Conservation (phyloP, 2,888 invertebrate species). For the Microctonus hyperodae region DNA sequence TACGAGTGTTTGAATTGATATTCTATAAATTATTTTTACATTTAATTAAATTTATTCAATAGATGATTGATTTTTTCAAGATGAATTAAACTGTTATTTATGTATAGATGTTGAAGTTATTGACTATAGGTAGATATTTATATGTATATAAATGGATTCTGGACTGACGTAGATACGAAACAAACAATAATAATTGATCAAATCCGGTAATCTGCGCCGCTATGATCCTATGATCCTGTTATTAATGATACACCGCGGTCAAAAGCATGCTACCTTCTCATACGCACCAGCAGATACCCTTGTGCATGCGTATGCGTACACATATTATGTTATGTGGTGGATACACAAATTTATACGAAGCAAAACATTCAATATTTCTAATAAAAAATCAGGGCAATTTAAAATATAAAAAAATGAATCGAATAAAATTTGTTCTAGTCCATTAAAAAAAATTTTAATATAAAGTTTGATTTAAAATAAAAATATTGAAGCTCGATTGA, state of each 20-base stretch:
- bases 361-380: neutral
- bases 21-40: too few species aligned
- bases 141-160: slow-evolving; percentile 28
- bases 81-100: too few species aligned
- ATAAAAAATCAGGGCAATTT: too few species aligned
- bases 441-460: too few species aligned
- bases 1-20: too few species aligned
- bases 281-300: slow-evolving; percentile 14
- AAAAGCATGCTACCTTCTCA: slow-evolving; percentile 14
- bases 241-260: slow-evolving; percentile 49
- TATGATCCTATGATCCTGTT: slow-evolving; percentile 59
- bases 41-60: too few species aligned
- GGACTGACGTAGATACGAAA: slow-evolving; percentile 53
- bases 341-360: neutral
- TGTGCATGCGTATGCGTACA: neutral
- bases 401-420: too few species aligned
- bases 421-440: too few species aligned
- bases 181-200: slow-evolving; percentile 59
- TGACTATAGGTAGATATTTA: neutral
- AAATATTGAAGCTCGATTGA: too few species aligned
- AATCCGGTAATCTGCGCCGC: slow-evolving; percentile 54
- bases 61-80: too few species aligned
- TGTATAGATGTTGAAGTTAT: too few species aligned
- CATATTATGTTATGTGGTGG: neutral
- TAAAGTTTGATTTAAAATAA: too few species aligned